Percentiles rank a stretch among this genome's conserved stretches.
These are phyloP conservation scores for Cassiopea xamachana DNA, from an alignment of 30 jellyfish, hydroid and myxozoan species.

Conservation along the genomic window DNA sequence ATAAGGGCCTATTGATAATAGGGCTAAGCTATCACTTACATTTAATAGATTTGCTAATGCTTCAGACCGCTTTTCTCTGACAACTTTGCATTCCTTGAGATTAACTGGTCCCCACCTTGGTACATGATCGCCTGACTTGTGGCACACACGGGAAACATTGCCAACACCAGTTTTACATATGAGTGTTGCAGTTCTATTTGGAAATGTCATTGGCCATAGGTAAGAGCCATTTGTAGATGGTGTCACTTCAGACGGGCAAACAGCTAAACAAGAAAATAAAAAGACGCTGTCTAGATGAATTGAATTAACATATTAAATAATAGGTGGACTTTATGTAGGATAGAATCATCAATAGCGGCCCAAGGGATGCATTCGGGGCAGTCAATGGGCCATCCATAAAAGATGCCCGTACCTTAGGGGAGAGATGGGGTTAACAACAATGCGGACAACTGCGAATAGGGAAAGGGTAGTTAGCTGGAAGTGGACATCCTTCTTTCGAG, in stretches of 20 bases:
- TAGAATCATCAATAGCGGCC: no score
- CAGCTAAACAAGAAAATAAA: conserved; percentile 8
- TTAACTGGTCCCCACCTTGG: conserved; percentile 56
- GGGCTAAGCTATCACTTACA: not conserved
- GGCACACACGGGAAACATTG: conserved; percentile 59
- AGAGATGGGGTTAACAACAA: no score
- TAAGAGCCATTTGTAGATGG: conserved; percentile 26
- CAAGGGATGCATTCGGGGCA: no score
- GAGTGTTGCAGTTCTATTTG: conserved; percentile 15
- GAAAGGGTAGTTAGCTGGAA: no score
- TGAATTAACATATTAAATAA: no score
- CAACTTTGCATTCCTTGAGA: conserved; percentile 28
- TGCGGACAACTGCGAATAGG: no score
- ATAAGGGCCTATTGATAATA: not conserved
- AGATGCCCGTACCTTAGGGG: no score
- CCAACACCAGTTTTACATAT: conserved; percentile 50
- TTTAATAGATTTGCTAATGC: conserved; percentile 18
- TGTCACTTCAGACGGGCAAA: conserved; percentile 49
- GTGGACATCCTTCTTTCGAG: no score
- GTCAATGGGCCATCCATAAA: no score
- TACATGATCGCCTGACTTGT: not conserved
- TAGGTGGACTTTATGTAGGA: no score
- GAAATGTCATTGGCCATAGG: conserved; percentile 51
- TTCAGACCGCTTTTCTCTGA: conserved; percentile 29
- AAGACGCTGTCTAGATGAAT: not conserved